These are phyloP conservation scores for Poecilus cupreus DNA, from an alignment of 2,888 invertebrate genomes.

Conservation along the genomic window DNA sequence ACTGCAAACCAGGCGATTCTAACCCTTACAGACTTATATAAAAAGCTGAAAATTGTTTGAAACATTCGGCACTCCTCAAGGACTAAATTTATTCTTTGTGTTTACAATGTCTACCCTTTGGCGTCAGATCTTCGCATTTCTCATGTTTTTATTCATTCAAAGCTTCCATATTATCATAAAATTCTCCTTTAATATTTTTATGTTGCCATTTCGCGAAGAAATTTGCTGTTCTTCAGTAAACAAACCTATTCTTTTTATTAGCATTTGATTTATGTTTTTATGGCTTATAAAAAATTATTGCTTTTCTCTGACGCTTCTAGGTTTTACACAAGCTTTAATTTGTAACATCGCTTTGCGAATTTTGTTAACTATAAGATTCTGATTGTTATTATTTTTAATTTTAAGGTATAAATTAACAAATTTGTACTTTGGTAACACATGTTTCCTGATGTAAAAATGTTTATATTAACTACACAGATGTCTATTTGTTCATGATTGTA, in stretches of 20 bases:
- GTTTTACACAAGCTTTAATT: neutral
- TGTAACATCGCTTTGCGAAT: neutral
- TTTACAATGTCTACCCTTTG: constrained; percentile 55
- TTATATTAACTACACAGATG: neutral
- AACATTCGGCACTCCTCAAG: constrained; percentile 31
- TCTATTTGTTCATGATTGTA: constrained; percentile 33
- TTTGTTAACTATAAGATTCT: constrained; percentile 12
- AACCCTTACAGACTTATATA: neutral
- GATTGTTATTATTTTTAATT: constrained; percentile 11
- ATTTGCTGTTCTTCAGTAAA: constrained; percentile 16
- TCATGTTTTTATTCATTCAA: constrained; percentile 57
- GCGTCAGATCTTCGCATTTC: constrained; percentile 48
- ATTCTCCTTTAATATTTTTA: constrained; percentile 50
- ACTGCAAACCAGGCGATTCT: neutral
- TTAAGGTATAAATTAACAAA: constrained; percentile 1
- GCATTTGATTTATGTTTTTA: constrained; percentile 37
- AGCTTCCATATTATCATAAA: constrained; percentile 54
- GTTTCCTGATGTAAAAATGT: neutral
- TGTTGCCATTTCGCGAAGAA: constrained; percentile 41
- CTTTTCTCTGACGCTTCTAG: neutral
- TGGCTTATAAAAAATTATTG: constrained; percentile 2
- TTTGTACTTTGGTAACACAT: constrained; percentile 11
- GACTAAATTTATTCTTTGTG: constrained; percentile 56
- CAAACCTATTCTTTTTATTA: constrained; percentile 18
- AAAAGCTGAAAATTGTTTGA: constrained; percentile 38